These are phyloP conservation scores for Polypterus senegalus DNA, from an alignment of 2,113 vertebrate genomes.

Conservation along the genomic window DNA sequence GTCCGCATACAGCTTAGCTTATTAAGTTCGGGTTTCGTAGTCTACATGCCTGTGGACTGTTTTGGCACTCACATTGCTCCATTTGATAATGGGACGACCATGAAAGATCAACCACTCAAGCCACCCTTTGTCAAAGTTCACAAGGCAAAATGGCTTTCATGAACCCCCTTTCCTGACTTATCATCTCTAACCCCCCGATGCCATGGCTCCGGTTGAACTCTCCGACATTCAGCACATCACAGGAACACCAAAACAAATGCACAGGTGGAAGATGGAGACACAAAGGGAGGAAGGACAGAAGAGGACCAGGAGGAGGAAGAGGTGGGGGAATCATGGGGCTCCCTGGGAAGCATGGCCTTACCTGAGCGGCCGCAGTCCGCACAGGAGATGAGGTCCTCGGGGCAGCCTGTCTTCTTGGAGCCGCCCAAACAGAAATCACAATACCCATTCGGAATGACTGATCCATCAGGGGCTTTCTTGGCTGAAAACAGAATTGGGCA, in stretches of 20 bases:
- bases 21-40: too few species aligned
- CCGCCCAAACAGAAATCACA: conserved; percentile 90
- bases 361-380: conserved; percentile 88
- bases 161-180: too few species aligned
- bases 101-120: too few species aligned
- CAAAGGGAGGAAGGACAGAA: conserved; percentile 1
- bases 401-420: conserved; percentile 85
- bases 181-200: too few species aligned
- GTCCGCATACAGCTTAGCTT: too few species aligned
- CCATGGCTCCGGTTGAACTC: too few species aligned
- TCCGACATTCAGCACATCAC: not conserved
- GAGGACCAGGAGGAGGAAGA: conserved; percentile 7
- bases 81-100: too few species aligned
- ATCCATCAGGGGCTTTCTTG: conserved; percentile 82
- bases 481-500: conserved; percentile 45
- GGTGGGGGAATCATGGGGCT: not conserved
- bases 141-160: too few species aligned
- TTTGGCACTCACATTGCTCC: too few species aligned
- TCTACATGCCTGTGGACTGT: too few species aligned
- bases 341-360: conserved; percentile 29
- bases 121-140: too few species aligned
- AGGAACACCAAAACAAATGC: not conserved
- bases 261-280: not conserved
- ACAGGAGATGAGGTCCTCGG: conserved; percentile 88
- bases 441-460: conserved; percentile 84